These are phyloP conservation scores for Cecidostiba fungosa DNA, from an alignment of 2,888 invertebrate species.

Conservation along the genomic window DNA sequence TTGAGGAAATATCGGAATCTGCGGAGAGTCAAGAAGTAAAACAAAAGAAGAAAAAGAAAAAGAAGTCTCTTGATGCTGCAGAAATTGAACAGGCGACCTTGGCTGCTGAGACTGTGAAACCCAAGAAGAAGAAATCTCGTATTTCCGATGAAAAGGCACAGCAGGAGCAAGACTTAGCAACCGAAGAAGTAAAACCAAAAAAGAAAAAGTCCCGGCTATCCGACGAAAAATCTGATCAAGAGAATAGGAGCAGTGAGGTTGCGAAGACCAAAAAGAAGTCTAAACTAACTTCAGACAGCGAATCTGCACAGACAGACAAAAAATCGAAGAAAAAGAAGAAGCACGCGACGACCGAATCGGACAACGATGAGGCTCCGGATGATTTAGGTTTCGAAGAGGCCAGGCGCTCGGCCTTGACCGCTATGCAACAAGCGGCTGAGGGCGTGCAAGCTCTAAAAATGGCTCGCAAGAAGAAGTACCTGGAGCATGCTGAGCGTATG, in stretches of 20 bases:
- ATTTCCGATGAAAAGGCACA: neutral
- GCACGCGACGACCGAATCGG: neutral
- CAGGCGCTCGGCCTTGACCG: constrained; percentile 40
- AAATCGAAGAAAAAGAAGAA: constrained; percentile 49
- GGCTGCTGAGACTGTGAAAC: neutral
- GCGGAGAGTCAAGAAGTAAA: neutral
- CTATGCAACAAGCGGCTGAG: constrained; percentile 48
- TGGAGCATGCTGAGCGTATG: constrained; percentile 48
- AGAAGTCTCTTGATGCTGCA: constrained; percentile 10
- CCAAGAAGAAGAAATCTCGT: constrained; percentile 9
- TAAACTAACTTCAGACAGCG: constrained; percentile 4
- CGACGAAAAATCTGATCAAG: constrained; percentile 25
- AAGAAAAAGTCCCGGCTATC: constrained; percentile 17
- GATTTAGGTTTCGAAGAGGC: constrained; percentile 60
- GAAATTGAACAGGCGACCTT: neutral
- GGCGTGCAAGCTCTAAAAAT: constrained; percentile 52
- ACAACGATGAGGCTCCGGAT: constrained; percentile 57
- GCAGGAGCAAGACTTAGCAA: neutral
- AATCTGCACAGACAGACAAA: neutral
- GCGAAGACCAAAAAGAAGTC: constrained; percentile 48
- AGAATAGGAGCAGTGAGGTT: neutral
- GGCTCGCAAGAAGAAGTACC: constrained; percentile 58
- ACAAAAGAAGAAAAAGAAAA: constrained; percentile 51
- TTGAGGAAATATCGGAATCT: neutral
- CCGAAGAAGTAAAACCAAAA: neutral